These are phyloP conservation scores for Grantiella picta DNA, from an alignment of 2,113 vertebrate species.

Conservation along the genomic window DNA sequence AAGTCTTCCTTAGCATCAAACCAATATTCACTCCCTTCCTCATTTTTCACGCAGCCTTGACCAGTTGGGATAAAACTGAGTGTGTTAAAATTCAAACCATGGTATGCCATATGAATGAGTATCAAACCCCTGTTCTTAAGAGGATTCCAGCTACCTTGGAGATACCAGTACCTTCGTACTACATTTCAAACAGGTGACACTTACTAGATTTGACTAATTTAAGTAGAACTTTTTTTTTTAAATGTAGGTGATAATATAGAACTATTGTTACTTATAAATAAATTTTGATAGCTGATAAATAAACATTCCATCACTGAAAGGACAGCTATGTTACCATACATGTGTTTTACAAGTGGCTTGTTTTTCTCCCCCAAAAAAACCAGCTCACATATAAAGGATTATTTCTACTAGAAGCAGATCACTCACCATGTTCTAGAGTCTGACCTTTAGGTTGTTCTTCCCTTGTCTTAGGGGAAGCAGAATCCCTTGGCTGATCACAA, in stretches of 20 bases:
- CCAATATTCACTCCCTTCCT: constrained; percentile 60
- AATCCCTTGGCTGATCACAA: background rate
- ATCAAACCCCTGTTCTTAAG: background rate
- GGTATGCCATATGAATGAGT: background rate
- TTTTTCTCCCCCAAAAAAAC: background rate
- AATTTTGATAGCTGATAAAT: background rate
- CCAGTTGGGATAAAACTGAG: background rate
- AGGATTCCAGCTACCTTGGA: background rate
- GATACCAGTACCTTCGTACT: background rate
- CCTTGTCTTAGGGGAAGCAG: background rate
- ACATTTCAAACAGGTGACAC: background rate
- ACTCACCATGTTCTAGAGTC: background rate
- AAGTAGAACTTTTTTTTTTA: background rate
- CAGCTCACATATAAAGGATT: background rate
- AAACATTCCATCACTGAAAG: background rate
- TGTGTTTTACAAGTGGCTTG: background rate
- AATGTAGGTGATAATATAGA: background rate
- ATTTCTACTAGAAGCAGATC: background rate
- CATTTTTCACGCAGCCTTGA: constrained; percentile 11
- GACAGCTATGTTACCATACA: background rate
- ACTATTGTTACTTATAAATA: background rate
- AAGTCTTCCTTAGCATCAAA: constrained; percentile 71
- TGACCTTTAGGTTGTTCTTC: background rate
- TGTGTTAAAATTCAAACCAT: background rate
- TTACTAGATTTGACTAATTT: background rate